Evolutionary conservation across 1,140 invertebrate species (phyloP), one percentile per base, ranked within the genome.

Genomic region (Trichonephila clavata): DNA sequence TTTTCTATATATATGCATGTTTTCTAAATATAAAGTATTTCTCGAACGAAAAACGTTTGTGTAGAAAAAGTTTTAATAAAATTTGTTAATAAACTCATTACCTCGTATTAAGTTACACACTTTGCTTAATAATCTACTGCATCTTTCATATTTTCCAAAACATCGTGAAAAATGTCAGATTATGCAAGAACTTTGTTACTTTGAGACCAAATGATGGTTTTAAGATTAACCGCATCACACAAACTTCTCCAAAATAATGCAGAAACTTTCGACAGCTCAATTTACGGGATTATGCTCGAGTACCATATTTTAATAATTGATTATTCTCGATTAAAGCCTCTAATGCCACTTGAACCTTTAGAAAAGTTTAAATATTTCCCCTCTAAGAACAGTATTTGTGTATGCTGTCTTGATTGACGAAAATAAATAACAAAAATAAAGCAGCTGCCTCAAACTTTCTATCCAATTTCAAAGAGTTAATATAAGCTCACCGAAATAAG

Each of bases 381-480:
- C 4, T 32, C 16, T 16, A 39, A 18, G 24, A 1, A 77, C 2
- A 2, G 27, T 27, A 77, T 77, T 77, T 77, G 27, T 18, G 13
- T 77, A 3, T 10, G 27, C 24, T 27, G n/a, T 18, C 68, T 18
- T 39, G 16, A 77, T 77, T 77, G 68, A 77, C 68, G 27, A 77
- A 77, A 77, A 4, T 77, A 50, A 50, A 7, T 50, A 63, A 18
- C 14, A 32, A 77, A 24, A 16, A 32, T 5, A 10, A 77, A 32
- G 3, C 6, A 4, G 2, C 27, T 16, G 27, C 27, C 27, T 77
- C 24, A 27, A 77, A 77, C 24, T 77, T 77, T 77, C 68, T 39
- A 32, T 77, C 27, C 68, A 32, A 27, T 77, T 77, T 32, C 68
- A 32, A 77, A 71, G 27, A 77, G 27, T 77, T 77, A 77, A 77